Evolutionary conservation across 1,140 invertebrate genomes (phyloP), one percentile per base, ranked within the genome.

Genomic region (Tribolium madens): DNA sequence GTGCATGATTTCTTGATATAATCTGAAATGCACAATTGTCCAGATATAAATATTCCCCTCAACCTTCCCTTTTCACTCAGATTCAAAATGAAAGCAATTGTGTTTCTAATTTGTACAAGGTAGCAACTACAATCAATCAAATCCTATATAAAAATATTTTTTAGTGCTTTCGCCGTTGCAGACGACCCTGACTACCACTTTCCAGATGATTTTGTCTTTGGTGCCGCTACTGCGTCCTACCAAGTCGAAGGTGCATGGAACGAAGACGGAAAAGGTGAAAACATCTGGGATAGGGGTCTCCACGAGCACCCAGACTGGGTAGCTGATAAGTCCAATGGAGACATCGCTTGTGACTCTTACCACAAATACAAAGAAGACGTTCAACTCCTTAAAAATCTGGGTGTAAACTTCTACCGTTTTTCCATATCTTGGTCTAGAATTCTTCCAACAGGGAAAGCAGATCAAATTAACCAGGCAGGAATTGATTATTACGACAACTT

Each of bases 381-480:
- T 4, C 73, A 84, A 71, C 82, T 89, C 76, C 50, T 89, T 1
- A 88, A 87, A 78, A 83, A 86, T 42, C 81, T 89, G 12, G 87
- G 87, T 3, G 87, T 87, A 18, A 72, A 85, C 69, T 85, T 84
- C 77, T 91, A 91, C 80, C 83, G 90, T 7, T 90, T 91, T 82
- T 91, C 90, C 0, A 86, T 91, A 36, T 88, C 89, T 12, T 90
- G 89, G 89, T 48, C 88, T 0, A 79, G 91, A 75, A 83, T 92
- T 13, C 79, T 91, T 2, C 90, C 91, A 10, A 85, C 86, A 36
- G 90, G 90, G 12, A 85, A 83, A 46, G 57, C 87, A n/a, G 86
- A 90, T 53, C 78, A 85, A 1, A 80, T 90, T 0, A 91, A 88
- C 78, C 48, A 81, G 64, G 81, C 85, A 18, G 91, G 90, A 7